Conservation (phyloP, 1,140 invertebrate genomes). For the Gonioctena quinquepunctata region DNA sequence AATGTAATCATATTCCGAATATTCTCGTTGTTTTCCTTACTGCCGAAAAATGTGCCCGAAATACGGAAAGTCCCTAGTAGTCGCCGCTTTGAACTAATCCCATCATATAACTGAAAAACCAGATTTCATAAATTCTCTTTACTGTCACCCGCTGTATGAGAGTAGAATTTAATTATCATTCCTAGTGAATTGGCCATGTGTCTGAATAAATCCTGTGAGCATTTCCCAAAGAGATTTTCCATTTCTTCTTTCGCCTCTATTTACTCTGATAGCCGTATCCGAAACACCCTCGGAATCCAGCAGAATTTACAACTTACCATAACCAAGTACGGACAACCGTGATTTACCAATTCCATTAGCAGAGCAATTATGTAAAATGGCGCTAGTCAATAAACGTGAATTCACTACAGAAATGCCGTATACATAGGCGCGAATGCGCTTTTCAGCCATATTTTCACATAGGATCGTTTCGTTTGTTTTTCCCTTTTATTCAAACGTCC, state of each 20-base stretch:
- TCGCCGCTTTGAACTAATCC: too few species aligned
- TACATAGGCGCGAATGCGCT: neutral
- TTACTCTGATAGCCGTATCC: neutral
- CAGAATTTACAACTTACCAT: neutral
- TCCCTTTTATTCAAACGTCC: neutral
- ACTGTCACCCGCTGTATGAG: too few species aligned
- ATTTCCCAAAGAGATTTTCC: too few species aligned
- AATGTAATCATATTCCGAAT: too few species aligned
- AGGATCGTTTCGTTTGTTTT: neutral
- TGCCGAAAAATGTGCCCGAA: too few species aligned
- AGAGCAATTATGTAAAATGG: constrained; percentile 39
- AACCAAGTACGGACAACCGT: neutral
- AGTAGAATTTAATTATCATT: too few species aligned
- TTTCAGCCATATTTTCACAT: neutral
- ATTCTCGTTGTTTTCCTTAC: too few species aligned
- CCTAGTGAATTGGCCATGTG: too few species aligned
- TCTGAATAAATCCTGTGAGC: too few species aligned
- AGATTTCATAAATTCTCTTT: too few species aligned
- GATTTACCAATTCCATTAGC: constrained; percentile 40
- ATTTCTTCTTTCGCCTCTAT: neutral
- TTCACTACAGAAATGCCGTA: constrained; percentile 10
- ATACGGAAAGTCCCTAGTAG: too few species aligned
- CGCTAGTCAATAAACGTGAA: constrained; percentile 35
- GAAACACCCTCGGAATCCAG: neutral
- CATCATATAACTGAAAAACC: too few species aligned